A percentile compares a stretch with the other conserved stretches of the same genome.
Conservation (phyloP, 2,797 vertebrate genomes). For the Rhynchonycteris naso region DNA sequence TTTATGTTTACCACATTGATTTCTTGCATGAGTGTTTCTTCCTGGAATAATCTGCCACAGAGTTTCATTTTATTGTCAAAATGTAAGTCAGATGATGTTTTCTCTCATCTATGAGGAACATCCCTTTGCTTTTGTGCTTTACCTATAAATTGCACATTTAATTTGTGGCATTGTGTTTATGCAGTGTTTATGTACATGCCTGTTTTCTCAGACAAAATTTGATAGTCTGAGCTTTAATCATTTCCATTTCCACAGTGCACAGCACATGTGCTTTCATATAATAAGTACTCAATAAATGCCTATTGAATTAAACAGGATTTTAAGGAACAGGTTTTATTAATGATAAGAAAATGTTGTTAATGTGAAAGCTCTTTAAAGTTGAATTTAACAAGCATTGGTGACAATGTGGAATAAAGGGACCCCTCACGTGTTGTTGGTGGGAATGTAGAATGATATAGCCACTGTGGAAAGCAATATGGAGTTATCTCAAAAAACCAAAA, state of each 20-base stretch:
- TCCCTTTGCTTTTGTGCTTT: not conserved
- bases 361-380: not conserved
- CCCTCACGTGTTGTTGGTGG: not conserved
- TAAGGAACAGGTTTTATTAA: not conserved
- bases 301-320: not conserved
- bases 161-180: not conserved
- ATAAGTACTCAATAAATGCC: not conserved
- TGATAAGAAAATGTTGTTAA: not conserved
- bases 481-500: not conserved
- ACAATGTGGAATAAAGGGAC: not conserved
- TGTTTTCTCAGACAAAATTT: conserved; percentile 45
- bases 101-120: not conserved
- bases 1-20: not conserved
- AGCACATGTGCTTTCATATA: not conserved
- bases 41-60: not conserved
- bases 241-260: not conserved
- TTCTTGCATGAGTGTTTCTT: not conserved
- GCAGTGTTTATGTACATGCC: not conserved
- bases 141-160: not conserved
- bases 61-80: conserved; percentile 29
- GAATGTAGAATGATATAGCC: not conserved
- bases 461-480: not conserved
- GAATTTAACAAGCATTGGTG: not conserved
- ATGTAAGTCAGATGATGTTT: conserved; percentile 27
- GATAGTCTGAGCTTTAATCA: not conserved